Base-by-base conservation (phyloP, 2,797 vertebrate genomes). In the Sebastes matsubarae region DNA sequence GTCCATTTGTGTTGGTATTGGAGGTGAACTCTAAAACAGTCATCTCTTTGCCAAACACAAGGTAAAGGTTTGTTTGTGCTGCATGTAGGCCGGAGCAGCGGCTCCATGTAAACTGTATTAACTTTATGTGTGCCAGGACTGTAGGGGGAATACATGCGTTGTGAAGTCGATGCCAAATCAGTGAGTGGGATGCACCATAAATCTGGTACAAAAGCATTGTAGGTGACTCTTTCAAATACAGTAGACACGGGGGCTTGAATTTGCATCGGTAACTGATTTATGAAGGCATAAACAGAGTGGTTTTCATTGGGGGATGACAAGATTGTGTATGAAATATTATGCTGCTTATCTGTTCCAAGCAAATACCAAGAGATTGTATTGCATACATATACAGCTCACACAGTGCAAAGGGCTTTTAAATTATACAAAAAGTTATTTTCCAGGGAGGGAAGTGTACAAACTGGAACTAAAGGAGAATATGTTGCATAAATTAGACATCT, bases 171-270 rank as follows among this genome's bases (percentile, higher is more conserved):
- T 54, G 69, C n/a, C 6, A 52, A 86, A 85, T 69, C 57, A 68
- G 68, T 64, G 61, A 69, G 30, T 72, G 42, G 66, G 50, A 29
- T 1, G 9, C 12, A 18, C n/a, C 30, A 57, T 91, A 78, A 79
- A 88, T 92, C 85, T 78, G 54, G 6, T 22, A 12, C 57, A 75
- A 55, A 74, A 83, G 65, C 57, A 65, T 61, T 16, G 12, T 65
- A 71, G 83, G 82, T 87, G 84, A 75, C 71, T 80, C 75, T 81
- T 80, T 79, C 67, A 84, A 81, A 87, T 64, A 85, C 73, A 76
- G 50, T 75, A 46, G 70, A 82, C 14, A 75, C 36, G 54, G 20
- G 6, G 38, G 25, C 46, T 82, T 68, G 32, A 34, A 83, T 88
- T 83, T 85, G 60, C 76, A 82, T 83, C 54, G 16, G 25, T 54